Conservation (phyloP, 2,113 vertebrate species). For the Pagrus major region DNA sequence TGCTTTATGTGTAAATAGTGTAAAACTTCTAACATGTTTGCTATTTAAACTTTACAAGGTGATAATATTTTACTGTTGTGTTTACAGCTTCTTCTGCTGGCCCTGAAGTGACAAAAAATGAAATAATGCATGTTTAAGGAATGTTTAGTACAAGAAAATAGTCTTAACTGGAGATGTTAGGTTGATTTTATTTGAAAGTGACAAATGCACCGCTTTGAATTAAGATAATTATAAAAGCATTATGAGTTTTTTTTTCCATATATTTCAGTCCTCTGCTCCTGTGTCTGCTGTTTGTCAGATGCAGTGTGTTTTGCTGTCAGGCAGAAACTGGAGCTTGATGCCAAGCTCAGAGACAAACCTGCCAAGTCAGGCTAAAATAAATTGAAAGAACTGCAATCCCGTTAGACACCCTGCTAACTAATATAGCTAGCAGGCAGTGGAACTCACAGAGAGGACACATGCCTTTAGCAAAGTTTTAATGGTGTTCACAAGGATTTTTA, state of each 20-base stretch:
- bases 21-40: neutral
- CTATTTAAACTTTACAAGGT: neutral
- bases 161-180: neutral
- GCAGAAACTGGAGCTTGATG: neutral
- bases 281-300: neutral
- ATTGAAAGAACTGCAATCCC: constrained; percentile 1
- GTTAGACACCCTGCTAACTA: neutral
- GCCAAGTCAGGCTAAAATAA: neutral
- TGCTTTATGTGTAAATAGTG: too few relatives aligned
- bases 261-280: neutral
- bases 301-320: neutral
- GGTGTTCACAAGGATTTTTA: constrained; percentile 7
- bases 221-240: neutral
- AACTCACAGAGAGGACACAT: constrained; percentile 4
- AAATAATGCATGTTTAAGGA: neutral
- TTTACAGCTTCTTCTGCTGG: neutral
- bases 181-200: neutral
- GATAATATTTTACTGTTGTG: neutral
- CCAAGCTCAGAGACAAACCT: neutral
- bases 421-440: neutral
- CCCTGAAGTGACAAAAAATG: neutral
- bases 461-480: neutral
- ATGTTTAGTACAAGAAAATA: neutral
- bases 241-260: neutral
- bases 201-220: neutral